phyloP scores from a whole-genome alignment of 2,113 vertebrate species.

The Turdus rufiventris region DNA sequence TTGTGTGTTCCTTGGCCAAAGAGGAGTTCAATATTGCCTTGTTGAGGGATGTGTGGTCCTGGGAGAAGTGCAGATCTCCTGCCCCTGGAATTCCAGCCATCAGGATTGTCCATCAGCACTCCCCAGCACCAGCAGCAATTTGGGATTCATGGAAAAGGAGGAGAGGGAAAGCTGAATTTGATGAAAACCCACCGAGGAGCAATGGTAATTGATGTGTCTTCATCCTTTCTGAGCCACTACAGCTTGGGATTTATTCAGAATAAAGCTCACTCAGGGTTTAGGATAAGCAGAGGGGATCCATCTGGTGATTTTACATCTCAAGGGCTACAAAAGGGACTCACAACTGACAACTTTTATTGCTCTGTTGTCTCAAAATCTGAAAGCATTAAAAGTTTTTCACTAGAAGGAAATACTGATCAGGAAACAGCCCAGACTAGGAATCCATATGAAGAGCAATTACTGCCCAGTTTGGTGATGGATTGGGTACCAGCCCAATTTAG shows the following conservation, averaged over 20 bases:
- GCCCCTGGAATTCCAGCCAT: background rate
- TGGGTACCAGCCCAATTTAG: background rate
- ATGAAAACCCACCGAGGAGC: background rate
- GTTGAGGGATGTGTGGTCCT: background rate
- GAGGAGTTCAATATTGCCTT: background rate
- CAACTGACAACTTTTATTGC: background rate
- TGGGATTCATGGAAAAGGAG: background rate
- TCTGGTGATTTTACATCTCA: background rate
- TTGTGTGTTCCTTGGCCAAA: background rate
- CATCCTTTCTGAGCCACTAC: background rate
- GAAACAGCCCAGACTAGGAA: background rate
- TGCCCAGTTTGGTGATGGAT: background rate
- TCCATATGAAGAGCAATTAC: background rate
- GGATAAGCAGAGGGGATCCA: background rate
- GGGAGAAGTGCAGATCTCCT: background rate
- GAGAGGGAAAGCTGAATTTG: background rate
- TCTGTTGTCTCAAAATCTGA: background rate
- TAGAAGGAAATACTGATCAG: background rate
- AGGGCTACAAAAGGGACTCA: fast-evolving
- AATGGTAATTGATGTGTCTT: too few relatives aligned
- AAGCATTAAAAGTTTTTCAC: background rate
- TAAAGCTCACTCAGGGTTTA: background rate
- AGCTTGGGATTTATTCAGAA: background rate
- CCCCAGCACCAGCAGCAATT: background rate
- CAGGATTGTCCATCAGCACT: fast-evolving